Percentiles rank a stretch among this genome's conserved stretches.
These are phyloP conservation scores for Sebastes hubbsi DNA, from an alignment of 2,797 vertebrate species.

Conservation along the genomic window DNA sequence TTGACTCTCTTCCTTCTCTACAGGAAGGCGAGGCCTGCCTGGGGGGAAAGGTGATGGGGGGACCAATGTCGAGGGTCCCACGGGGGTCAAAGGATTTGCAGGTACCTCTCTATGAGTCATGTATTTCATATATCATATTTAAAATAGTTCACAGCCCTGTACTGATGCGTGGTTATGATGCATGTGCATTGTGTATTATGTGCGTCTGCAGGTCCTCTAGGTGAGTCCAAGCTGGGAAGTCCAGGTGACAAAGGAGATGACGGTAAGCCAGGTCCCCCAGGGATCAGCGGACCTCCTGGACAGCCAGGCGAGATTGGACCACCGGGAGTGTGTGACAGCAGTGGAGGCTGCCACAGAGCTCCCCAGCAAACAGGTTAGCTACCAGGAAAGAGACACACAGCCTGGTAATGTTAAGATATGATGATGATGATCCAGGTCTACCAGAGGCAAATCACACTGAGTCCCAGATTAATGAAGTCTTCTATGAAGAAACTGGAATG, in stretches of 20 bases:
- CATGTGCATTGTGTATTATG: not conserved
- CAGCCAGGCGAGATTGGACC: slow-evolving; percentile 82
- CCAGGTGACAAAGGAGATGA: slow-evolving; percentile 77
- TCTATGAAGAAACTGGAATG: not conserved
- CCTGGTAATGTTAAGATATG: not conserved
- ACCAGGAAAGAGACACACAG: not conserved
- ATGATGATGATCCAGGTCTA: not conserved
- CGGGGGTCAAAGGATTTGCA: slow-evolving; percentile 80
- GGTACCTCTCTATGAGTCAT: slow-evolving; percentile 55
- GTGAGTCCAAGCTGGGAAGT: slow-evolving; percentile 79
- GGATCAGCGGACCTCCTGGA: slow-evolving; percentile 70
- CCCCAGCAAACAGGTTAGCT: slow-evolving; percentile 74
- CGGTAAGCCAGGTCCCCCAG: slow-evolving; percentile 71
- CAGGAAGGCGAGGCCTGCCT: slow-evolving; percentile 75
- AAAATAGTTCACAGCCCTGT: not conserved
- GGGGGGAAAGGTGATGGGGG: slow-evolving; percentile 78
- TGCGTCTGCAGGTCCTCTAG: slow-evolving; percentile 71
- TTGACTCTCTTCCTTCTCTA: not conserved
- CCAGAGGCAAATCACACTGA: not conserved
- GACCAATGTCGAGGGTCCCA: slow-evolving; percentile 74
- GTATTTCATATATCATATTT: not conserved
- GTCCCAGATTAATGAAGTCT: not conserved
- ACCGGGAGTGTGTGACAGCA: slow-evolving; percentile 82
- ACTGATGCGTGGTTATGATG: not conserved
- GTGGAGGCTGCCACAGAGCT: slow-evolving; percentile 75